phyloP scores from a whole-genome alignment of 2,888 invertebrate genomes.

The Polydesmus complanatus region DNA sequence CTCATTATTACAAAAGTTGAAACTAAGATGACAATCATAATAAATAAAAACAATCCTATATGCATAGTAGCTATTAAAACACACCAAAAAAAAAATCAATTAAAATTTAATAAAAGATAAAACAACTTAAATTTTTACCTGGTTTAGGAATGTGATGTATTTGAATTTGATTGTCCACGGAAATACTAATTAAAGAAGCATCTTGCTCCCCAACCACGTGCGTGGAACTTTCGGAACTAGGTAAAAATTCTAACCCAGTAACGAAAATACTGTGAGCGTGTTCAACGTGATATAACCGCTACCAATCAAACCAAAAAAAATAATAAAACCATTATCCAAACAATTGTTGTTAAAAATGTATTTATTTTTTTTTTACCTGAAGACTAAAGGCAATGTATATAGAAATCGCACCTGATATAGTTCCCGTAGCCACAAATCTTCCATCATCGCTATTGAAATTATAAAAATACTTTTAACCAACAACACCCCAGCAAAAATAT shows the following conservation, averaged over 20 bases:
- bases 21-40: constrained; percentile 60
- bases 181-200: constrained; percentile 83
- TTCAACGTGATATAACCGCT: constrained; percentile 67
- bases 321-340: neutral
- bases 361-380: constrained; percentile 37
- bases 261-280: constrained; percentile 92
- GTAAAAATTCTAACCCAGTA: constrained; percentile 86
- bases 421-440: constrained; percentile 77
- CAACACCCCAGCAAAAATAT: neutral
- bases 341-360: constrained; percentile 6
- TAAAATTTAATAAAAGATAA: constrained; percentile 11
- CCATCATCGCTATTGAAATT: constrained; percentile 59
- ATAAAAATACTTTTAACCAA: neutral
- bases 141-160: constrained; percentile 61
- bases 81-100: constrained; percentile 14
- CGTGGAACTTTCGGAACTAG: constrained; percentile 31
- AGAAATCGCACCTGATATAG: constrained; percentile 83
- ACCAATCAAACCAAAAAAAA: constrained; percentile 25
- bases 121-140: constrained; percentile 19
- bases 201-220: constrained; percentile 38
- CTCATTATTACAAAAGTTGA: constrained; percentile 68
- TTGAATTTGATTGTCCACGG: constrained; percentile 85
- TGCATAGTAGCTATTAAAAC: constrained; percentile 56
- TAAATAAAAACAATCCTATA: constrained; percentile 60
- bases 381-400: constrained; percentile 84